Percentiles rank a stretch among this genome's conserved stretches.
phyloP scores from a whole-genome alignment of 92 coral and sea anemone species.

The Epizoanthus rinbou region DNA sequence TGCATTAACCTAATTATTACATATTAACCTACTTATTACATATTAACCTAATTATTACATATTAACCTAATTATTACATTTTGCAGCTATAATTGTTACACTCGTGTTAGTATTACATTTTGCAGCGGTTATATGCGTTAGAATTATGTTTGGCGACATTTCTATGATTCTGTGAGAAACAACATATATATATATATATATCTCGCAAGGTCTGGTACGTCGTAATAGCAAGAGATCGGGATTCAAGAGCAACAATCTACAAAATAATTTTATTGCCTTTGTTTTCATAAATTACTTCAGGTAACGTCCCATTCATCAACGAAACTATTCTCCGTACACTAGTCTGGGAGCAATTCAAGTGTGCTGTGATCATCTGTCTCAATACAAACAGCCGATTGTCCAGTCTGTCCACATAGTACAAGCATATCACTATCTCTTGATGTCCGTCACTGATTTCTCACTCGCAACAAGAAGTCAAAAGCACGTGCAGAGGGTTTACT shows the following conservation, averaged over 20 bases:
- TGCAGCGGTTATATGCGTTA: too few species aligned
- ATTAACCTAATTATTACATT: too few species aligned
- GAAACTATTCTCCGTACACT: neutral
- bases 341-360: neutral
- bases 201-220: too few species aligned
- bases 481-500: neutral
- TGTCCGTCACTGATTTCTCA: neutral
- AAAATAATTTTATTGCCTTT: constrained; percentile 22
- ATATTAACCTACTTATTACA: too few species aligned
- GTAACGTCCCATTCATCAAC: neutral
- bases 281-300: constrained; percentile 24
- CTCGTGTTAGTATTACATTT: too few species aligned
- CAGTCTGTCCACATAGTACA: neutral
- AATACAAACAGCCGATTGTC: neutral
- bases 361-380: neutral
- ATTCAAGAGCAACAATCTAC: constrained; percentile 49
- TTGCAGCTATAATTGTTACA: too few species aligned
- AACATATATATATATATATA: too few species aligned
- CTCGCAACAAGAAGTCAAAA: neutral
- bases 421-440: neutral
- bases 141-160: too few species aligned
- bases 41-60: too few species aligned
- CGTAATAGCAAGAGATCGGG: neutral
- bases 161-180: too few species aligned
- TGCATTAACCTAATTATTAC: too few species aligned